Percentiles rank a stretch among this genome's conserved stretches.
Evolutionary conservation across 1,140 invertebrate genomes (phyloP).

Genomic region (Neodiprion virginianus): DNA sequence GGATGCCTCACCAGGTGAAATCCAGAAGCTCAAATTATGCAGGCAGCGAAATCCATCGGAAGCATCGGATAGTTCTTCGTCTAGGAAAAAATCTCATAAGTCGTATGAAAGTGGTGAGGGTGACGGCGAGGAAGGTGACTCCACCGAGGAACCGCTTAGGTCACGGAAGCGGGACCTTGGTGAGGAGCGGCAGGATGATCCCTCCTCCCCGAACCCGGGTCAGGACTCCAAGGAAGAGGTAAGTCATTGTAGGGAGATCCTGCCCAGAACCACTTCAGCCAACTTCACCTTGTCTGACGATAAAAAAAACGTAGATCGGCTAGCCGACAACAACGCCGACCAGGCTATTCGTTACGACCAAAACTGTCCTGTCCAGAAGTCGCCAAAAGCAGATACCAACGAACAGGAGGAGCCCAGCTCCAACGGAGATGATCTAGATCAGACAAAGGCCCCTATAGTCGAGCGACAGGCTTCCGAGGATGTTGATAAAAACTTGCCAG

Average conservation of each 20-base stretch:
- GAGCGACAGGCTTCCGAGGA: neutral
- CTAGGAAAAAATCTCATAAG: slow-evolving; percentile 55
- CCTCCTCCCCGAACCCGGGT: slow-evolving; percentile 50
- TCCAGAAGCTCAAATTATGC: slow-evolving; percentile 63
- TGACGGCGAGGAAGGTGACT: slow-evolving; percentile 56
- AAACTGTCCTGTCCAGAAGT: slow-evolving; percentile 35
- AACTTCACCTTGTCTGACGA: slow-evolving; percentile 57
- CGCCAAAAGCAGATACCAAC: slow-evolving; percentile 32
- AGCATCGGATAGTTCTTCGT: slow-evolving; percentile 50
- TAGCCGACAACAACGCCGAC: slow-evolving; percentile 44
- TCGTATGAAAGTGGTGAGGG: slow-evolving; percentile 57
- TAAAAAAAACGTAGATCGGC: slow-evolving; percentile 61
- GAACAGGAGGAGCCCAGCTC: slow-evolving; percentile 27
- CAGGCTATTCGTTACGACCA: slow-evolving; percentile 42
- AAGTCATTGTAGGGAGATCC: slow-evolving; percentile 62
- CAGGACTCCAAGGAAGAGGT: slow-evolving; percentile 59
- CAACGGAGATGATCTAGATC: slow-evolving; percentile 13
- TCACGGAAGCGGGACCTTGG: slow-evolving; percentile 40
- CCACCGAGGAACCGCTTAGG: slow-evolving; percentile 51
- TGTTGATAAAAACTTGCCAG: slow-evolving; percentile 6
- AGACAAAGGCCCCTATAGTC: neutral
- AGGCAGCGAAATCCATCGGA: slow-evolving; percentile 58
- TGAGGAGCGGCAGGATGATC: slow-evolving; percentile 44
- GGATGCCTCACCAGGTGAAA: slow-evolving; percentile 62
- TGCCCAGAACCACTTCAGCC: slow-evolving; percentile 57